A percentile compares a stretch with the other conserved stretches of the same genome.
These are phyloP conservation scores for Lordiphosa mommai DNA, from an alignment of 1,140 invertebrate genomes.

Conservation along the genomic window DNA sequence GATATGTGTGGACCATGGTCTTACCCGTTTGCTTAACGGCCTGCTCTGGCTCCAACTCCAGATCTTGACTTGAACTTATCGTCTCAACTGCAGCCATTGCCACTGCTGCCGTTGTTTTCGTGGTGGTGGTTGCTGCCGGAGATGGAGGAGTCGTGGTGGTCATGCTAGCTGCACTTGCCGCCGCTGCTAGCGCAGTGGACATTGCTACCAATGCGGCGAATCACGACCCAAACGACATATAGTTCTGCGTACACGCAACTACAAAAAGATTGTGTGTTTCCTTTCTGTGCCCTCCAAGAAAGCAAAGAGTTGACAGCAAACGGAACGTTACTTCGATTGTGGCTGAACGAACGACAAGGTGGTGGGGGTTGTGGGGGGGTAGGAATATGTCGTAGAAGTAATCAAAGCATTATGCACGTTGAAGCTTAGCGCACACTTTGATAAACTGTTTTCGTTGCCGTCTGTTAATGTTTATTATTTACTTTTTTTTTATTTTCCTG, in stretches of 20 bases:
- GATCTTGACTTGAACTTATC: slow-evolving; percentile 7
- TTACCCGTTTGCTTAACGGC: slow-evolving; percentile 16
- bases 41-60: slow-evolving; percentile 8
- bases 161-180: slow-evolving; percentile 34
- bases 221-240: slow-evolving; percentile 62
- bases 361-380: background rate
- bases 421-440: background rate
- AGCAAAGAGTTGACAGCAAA: slow-evolving; percentile 63
- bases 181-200: slow-evolving; percentile 60
- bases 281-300: slow-evolving; percentile 47
- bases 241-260: slow-evolving; percentile 56
- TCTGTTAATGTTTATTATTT: slow-evolving; percentile 2
- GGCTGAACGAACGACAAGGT: background rate
- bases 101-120: background rate
- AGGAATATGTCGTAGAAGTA: background rate
- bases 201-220: slow-evolving; percentile 57
- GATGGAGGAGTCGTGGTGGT: slow-evolving; percentile 23
- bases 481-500: background rate
- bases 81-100: background rate
- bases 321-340: slow-evolving; percentile 21
- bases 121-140: slow-evolving; percentile 15
- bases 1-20: slow-evolving; percentile 29
- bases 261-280: slow-evolving; percentile 56
- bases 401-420: slow-evolving; percentile 1
- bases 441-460: background rate